phyloP scores from a whole-genome alignment of 35 echinoderm and acorn worm genomes.

The Ophiothrix spiculata region DNA sequence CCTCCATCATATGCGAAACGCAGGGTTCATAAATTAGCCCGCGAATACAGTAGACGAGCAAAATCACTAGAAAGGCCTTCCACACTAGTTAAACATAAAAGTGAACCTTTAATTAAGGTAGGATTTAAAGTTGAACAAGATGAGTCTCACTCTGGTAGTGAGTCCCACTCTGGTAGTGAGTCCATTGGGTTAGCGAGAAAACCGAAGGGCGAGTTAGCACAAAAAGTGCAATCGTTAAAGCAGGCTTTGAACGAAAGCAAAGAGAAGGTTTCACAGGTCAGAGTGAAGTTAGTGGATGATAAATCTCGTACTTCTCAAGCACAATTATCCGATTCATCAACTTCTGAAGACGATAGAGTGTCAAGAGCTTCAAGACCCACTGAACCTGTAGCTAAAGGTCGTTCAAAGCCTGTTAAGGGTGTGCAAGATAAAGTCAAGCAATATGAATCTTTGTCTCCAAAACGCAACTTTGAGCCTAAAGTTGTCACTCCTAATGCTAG shows the following conservation, averaged over 20 bases:
- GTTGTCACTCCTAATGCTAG: slow-evolving; percentile 39
- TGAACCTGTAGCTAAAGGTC: neutral
- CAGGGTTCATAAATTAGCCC: slow-evolving; percentile 60
- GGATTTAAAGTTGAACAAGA: neutral
- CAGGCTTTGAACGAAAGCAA: neutral
- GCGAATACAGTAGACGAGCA: slow-evolving; percentile 66
- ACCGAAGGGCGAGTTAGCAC: neutral
- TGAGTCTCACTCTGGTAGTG: neutral
- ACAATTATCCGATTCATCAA: neutral
- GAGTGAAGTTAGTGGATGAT: neutral
- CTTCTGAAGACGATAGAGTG: slow-evolving; percentile 49
- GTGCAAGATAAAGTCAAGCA: slow-evolving; percentile 59
- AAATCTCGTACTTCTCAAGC: neutral
- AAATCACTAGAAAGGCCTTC: slow-evolving; percentile 32
- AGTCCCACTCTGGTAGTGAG: no score
- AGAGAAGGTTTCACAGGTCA: neutral
- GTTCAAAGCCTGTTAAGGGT: slow-evolving; percentile 27
- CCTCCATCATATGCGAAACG: slow-evolving; percentile 8
- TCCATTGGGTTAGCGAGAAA: neutral
- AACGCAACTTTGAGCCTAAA: slow-evolving; percentile 21
- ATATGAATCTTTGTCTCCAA: slow-evolving; percentile 37
- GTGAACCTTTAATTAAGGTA: neutral
- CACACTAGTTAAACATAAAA: neutral
- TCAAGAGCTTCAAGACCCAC: neutral
- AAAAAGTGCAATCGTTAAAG: slow-evolving; percentile 4